Evolutionary conservation across 2,888 invertebrate genomes (phyloP), one percentile per base, ranked within the genome.

Genomic region (Notodonta ziczac): DNA sequence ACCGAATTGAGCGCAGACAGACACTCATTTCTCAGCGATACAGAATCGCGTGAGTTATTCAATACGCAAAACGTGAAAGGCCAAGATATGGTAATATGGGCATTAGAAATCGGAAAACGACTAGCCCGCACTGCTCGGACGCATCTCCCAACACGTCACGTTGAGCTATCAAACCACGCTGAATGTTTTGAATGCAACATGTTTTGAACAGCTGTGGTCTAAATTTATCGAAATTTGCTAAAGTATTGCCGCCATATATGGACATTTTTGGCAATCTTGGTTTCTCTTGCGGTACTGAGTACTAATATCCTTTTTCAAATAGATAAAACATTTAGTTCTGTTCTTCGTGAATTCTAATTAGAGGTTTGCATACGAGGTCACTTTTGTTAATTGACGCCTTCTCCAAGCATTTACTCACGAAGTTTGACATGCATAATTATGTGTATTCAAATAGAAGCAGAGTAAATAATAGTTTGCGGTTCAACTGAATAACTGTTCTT

Each of bases 41-140:
- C 63, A 57, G 65, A 69, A 73, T 83, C 74, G 82, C 84, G 82
- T 84, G 83, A 78, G 85, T 86, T 89, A 89, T 86, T 83, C 84
- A 86, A 89, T 84, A 76, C 73, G 68, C 69, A 72, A 72, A 79
- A 76, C 86, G 90, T 88, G 90, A 91, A 89, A 90, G 90, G 91
- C 89, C 83, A 85, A 78, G 81, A 81, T 89, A 91, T 91, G 89
- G 82, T 87, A 90, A 91, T 91, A 80, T 79, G 80, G 75, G 76
- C 75, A 85, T 88, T 91, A 90, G 91, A 91, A 91, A 91, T 89
- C 86, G 84, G 83, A 87, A 86, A 85, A 84, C 83, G 80, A 74
- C 75, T 63, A 67, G 61, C 71, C 73, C 70, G 63, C 66, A 81
- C 80, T 78, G 81, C 77, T 82, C 73, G 68, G 82, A 76, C 67